Base-by-base conservation (phyloP, 2,797 vertebrate genomes). In the Sebastes trivittatus region DNA sequence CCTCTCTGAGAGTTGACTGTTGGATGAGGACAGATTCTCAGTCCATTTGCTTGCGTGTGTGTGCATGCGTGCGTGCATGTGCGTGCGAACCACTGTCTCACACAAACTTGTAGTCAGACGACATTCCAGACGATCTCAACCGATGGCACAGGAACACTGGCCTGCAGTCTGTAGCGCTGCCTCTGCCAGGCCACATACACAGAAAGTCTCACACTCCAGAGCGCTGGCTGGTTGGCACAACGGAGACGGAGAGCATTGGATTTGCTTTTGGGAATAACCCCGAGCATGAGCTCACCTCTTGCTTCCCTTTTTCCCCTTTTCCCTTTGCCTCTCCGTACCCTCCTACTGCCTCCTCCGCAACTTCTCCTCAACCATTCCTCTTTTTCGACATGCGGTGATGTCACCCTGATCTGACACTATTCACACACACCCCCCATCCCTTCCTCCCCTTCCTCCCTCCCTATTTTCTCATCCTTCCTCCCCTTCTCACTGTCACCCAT, bases 101-200 rank as follows among this genome's bases (percentile, higher is more conserved):
- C 90, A 90, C 85, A 87, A 84, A 85, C 80, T 88, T 92, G 91
- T 80, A 72, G 90, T 94, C 90, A 87, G 86, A 91, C 89, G 18
- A 82, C 94, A 95, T 94, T 95, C 95, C 94, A 89, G 90, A 90
- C 86, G 52, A 69, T 92, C 90, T 86, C 29, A 65, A 90, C 80
- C 81, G 68, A 87, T 78, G 68, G 85, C 83, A 87, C 63, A 75
- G 82, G 79, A 92, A 91, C 64, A 78, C 62, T 42, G 70, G 34
- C 55, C 77, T 83, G 62, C 82, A 77, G 81, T 75, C 72, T 71
- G 25, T 74, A 49, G 36, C 59, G 80, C 72, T 80, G 80, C 49
- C 61, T 85, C 74, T 81, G 82, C 66, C 78, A 84, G 58, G 32
- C 58, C 73, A 60, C 34, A 56, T 10, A 62, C 63, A 58, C 75